These are phyloP conservation scores for Halcyon leucocephala DNA, from an alignment of 2,797 vertebrate genomes.

Conservation along the genomic window DNA sequence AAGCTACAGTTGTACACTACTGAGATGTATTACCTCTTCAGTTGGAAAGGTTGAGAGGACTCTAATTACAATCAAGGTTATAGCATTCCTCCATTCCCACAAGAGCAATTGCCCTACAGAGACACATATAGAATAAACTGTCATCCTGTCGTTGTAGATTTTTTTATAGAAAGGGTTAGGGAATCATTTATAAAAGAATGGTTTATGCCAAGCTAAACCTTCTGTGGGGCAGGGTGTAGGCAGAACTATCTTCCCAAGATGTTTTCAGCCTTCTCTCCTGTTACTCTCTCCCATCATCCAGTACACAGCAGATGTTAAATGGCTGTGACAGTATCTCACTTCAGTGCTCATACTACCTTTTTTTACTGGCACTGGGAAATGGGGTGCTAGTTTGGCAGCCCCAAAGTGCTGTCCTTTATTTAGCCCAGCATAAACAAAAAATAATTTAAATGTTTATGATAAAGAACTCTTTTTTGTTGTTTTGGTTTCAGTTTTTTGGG, in stretches of 20 bases:
- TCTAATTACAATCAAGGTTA: background rate
- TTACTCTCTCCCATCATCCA: background rate
- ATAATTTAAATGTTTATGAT: background rate
- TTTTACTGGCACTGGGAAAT: background rate
- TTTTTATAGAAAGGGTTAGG: background rate
- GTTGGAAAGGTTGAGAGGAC: background rate
- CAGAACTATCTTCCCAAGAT: background rate
- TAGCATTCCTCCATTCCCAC: background rate
- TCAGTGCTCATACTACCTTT: background rate
- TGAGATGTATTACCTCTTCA: background rate
- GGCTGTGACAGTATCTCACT: background rate
- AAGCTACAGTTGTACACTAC: background rate
- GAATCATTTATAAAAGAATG: background rate
- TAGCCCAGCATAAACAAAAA: background rate
- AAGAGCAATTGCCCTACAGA: background rate
- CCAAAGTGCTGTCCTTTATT: background rate
- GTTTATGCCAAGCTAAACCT: background rate
- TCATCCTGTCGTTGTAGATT: background rate
- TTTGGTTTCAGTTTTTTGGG: too few relatives aligned
- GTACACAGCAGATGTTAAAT: background rate
- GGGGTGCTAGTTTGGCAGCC: background rate
- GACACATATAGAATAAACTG: background rate
- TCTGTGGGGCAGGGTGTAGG: background rate
- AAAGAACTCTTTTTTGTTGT: background rate
- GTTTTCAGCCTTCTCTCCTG: background rate